Evolutionary conservation across 35 echinoderm and acorn worm species (phyloP), one percentile per base, ranked within the genome.

Genomic region (Apostichopus californicus): DNA sequence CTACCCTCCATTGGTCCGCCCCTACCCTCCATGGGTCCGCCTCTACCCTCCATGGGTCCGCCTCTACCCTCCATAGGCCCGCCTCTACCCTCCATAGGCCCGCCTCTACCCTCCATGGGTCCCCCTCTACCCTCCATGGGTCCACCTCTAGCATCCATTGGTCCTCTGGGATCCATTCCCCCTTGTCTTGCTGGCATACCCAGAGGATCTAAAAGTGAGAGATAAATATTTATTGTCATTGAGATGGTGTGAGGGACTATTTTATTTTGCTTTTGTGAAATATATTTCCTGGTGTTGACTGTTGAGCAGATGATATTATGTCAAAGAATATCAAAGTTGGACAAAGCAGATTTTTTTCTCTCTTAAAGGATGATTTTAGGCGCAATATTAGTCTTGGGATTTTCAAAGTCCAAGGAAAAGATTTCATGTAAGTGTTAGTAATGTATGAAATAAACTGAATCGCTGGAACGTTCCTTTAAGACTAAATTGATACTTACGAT

Each of bases 141-240:
- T 60, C 81, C 81, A 25, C 24, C 24, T 25, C 24, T 59, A 59
- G 57, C 57, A 59, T 85, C 81, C 81, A 85, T 57, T 3, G 81
- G 81, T 60, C 81, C 81, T 12, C 77, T 78, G 9, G 77, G 79
- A 55, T 82, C 79, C 34, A 82, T 55, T 56, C 28, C 46, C 8
- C 79, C 52, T 52, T 55, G 52, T 17, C 79, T 82, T 11, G 79
- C 9, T 52, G 79, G 79, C 79, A 82, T 82, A 55, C 79, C 79
- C 79, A 82, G 26, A 55, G 79, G 79, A 82, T 82, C 79, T 82
- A 55, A 8, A 22, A 82, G 54, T 15, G 55, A 13, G 18, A 55
- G 46, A 11, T 54, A 82, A 11, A 82, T 1, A 55, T 82, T 8
- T 13, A 81, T 81, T 6, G 7, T 52, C 78, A 81, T 66, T 9